Evolutionary conservation across 1,140 invertebrate genomes (phyloP), one percentile per base, ranked within the genome.

Genomic region (Heterodera schachtii): DNA sequence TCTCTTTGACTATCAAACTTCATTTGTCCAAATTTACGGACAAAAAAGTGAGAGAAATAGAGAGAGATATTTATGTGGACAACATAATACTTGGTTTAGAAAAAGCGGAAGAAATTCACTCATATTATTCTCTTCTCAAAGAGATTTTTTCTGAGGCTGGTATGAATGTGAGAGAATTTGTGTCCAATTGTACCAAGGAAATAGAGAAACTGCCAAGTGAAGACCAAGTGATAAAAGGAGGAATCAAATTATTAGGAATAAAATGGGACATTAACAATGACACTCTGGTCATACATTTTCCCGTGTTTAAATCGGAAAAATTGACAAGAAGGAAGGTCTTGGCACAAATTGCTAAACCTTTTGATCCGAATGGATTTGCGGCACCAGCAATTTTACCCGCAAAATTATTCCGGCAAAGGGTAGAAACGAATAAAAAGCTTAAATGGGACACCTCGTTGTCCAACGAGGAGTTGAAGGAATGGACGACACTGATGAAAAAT

Each of bases 81-180:
- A 73, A 73, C 47, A 43, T 73, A 16, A 1, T 73, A n/a, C 13
- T 21, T 19, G 70, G 70, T 16, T 19, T 73, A 75, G 31, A 75
- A 46, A 2, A 64, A 9, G n/a, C 13, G 19, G 19, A 16, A 49
- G 4, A 13, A 16, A 44, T 21, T 60, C 47, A 75, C 16, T 19
- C 3, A 31, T 6, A 44, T 57, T 16, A 11, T 0, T 31, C 31
- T 31, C 31, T 31, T 31, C 31, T 75, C 13, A 75, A 75, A 44
- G 46, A 47, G 46, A 75, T 75, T 16, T 75, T 75, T 46, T 3
- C 8, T 13, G 43, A 75, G 13, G 74, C 74, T 0, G 60, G 31
- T 5, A 75, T 75, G 74, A 75, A 75, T 44, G 74, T 75, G n/a
- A 13, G 74, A 3, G 74, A 75, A 9, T 75, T 75, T 9, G 47